Conservation (phyloP, 2,888 invertebrate genomes). For the Trachelus iudaicus region DNA sequence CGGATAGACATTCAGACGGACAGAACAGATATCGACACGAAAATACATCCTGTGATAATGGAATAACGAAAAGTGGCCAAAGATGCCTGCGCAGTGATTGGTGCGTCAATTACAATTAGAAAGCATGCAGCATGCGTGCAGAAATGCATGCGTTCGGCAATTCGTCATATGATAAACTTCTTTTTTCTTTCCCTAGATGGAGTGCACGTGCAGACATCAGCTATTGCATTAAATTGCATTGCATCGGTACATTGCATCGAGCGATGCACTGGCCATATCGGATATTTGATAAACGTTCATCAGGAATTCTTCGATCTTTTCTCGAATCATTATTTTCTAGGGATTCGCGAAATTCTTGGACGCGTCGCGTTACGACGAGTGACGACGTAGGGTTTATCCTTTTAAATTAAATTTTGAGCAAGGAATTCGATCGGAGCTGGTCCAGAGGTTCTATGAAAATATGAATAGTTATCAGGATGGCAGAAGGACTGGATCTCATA, state of each 20-base stretch:
- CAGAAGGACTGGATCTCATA: not conserved
- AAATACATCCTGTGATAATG: not conserved
- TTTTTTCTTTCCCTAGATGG: not conserved
- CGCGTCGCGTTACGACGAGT: not conserved
- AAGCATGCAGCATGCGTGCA: not conserved
- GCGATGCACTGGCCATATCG: not conserved
- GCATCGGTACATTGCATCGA: not conserved
- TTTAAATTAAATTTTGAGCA: not conserved
- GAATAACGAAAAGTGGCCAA: not conserved
- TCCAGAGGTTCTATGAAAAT: not conserved
- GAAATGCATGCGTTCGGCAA: not conserved
- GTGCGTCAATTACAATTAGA: not conserved
- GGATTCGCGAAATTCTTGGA: not conserved
- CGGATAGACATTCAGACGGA: not conserved
- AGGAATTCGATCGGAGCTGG: not conserved
- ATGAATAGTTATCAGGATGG: not conserved
- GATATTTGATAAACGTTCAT: not conserved
- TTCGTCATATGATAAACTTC: not conserved
- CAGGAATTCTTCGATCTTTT: not conserved
- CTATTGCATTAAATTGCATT: not conserved
- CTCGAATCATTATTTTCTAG: not conserved
- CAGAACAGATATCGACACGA: not conserved
- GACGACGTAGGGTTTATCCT: not conserved
- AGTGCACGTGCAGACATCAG: not conserved
- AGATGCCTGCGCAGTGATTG: not conserved